Evolutionary conservation across 2,888 invertebrate species (phyloP), one percentile per base, ranked within the genome.

Genomic region (Teleiodes luculella): DNA sequence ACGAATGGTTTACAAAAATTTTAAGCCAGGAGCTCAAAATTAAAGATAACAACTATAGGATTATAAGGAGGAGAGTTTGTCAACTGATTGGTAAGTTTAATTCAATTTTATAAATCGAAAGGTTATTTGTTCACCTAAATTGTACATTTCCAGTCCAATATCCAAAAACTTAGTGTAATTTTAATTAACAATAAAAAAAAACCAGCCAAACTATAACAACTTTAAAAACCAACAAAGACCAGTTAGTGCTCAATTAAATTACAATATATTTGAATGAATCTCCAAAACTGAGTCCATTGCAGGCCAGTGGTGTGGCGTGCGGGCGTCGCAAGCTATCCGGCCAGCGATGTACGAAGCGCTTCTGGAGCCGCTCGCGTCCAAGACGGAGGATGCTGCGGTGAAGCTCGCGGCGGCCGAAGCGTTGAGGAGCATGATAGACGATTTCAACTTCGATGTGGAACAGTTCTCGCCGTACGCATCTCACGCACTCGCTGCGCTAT

Each of bases 391-490:
- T 76, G 93, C 97, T 70, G 97, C 97, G 1, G 96, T 98, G 30
- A 92, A 97, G 68, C 84, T 98, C 57, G 95, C 97, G 1, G 95
- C 97, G 4, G 95, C 97, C 0, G 94, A 94, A 62, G 95, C 97
- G 0, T 87, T 98, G 4, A 93, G 95, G 75, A 92, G 92, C 66
- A 94, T 95, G 0, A 93, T 98, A 35, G 97, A 98, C 68, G 97
- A 97, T 81, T 98, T 98, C 86, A 96, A 97, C 73, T 98, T 98
- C 83, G 94, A 94, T 68, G 92, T 94, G 0, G 95, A 96, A 59
- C 94, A 95, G 74, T 98, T 98, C 78, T 90, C 94, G 59, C 96
- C 96, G 16, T 97, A 93, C 80, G 91, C 97, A 58, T 94, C 95
- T 56, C 91, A 94, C 24, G 92, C 94, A 3, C 96, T 97, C 71